Evolutionary conservation across 2,797 vertebrate genomes (phyloP), one percentile per base, ranked within the genome.

Genomic region (Pempheris klunzingeri): DNA sequence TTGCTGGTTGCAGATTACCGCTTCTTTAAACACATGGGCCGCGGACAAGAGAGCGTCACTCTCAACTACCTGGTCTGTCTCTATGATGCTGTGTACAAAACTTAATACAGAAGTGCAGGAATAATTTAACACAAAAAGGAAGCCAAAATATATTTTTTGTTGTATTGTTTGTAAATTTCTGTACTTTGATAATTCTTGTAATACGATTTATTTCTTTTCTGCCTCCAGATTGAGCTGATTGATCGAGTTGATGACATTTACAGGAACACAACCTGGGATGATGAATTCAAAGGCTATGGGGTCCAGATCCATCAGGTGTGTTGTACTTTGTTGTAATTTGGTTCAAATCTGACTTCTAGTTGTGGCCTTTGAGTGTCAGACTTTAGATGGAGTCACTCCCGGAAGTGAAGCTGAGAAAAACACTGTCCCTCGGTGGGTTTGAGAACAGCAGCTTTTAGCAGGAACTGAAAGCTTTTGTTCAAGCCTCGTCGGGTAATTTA

Each of bases 161-260:
- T 1, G 4, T 47, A 6, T 46, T 67, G 3, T 50, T 22, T 14
- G n/a, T 43, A 3, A 32, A 20, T 36, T 75, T 39, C 13, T 30
- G 1, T 32, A 9, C 9, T 4, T 13, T 26, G 9, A 55, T 73
- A 28, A 8, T 55, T 60, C 2, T 44, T 39, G 8, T 5, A 28
- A 1, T n/a, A 17, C 65, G 1, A 52, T 59, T 34, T 36, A 22
- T 41, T 30, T 20, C 26, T 83, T 66, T 88, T 76, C 30, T 81
- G 0, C 34, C 34, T 81, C 12, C 84, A 99, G 98, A 99, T 99
- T 83, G 98, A 99, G 64, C 86, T 99, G 80, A 98, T 99, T 80
- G 98, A 99, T 93, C 94, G 98, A 88, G 98, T 99, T 22, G 98
- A 99, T 83, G 98, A 99, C 92, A 99, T 99, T 84, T 99, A 99